Percentiles rank a stretch among this genome's conserved stretches.
Conservation (phyloP, 2,113 vertebrate genomes). For the Hyla sarda region DNA sequence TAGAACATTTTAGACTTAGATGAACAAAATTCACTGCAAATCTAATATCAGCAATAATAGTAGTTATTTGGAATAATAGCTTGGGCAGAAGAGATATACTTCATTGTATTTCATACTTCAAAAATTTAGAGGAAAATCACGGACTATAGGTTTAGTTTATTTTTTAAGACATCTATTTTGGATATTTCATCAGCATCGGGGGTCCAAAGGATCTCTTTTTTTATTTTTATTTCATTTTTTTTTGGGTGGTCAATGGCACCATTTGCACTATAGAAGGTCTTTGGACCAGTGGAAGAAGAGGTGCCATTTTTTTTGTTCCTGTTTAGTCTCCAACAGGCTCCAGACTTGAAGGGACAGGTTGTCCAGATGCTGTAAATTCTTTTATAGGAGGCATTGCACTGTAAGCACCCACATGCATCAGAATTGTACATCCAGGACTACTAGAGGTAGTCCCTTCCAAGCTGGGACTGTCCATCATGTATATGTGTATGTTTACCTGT, state of each 20-base stretch:
- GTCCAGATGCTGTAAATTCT: conserved; percentile 40
- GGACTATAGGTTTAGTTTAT: conserved; percentile 11
- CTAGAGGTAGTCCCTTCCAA: conserved; percentile 50
- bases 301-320: conserved; percentile 55
- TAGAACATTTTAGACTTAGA: neutral
- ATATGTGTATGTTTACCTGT: conserved; percentile 47
- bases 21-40: conserved; percentile 8
- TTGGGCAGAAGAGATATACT: neutral
- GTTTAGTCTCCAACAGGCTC: conserved; percentile 57
- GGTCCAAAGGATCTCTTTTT: conserved; percentile 81
- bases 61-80: neutral
- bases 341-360: conserved; percentile 55
- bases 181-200: conserved; percentile 25
- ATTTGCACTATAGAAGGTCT: conserved; percentile 85
- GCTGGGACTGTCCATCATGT: conserved; percentile 43
- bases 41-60: conserved; percentile 18
- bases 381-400: conserved; percentile 55
- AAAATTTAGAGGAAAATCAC: conserved; percentile 10
- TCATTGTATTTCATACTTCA: conserved; percentile 10
- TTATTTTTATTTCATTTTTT: neutral
- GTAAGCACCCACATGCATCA: conserved; percentile 35
- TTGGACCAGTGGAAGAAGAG: conserved; percentile 67
- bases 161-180: conserved; percentile 26
- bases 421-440: conserved; percentile 45
- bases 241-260: conserved; percentile 77